A percentile compares a stretch with the other conserved stretches of the same genome.
Evolutionary conservation across 2,888 invertebrate genomes (phyloP).

Genomic region (Oligia latruncula): DNA sequence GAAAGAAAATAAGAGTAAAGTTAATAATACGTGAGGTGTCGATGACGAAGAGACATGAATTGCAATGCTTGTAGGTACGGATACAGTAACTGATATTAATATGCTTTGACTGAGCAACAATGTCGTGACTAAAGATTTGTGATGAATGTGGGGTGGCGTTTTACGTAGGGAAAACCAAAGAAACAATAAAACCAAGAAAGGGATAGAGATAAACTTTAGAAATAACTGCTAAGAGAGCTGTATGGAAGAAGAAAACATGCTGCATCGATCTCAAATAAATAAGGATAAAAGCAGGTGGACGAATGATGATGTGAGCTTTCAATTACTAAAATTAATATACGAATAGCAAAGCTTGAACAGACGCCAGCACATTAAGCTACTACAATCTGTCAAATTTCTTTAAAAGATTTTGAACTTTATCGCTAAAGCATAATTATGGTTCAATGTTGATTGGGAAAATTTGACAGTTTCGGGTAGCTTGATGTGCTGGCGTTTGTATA

Average conservation of each 20-base stretch:
- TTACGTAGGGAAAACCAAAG: neutral
- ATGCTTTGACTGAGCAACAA: neutral
- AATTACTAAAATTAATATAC: too few relatives aligned
- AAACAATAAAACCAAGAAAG: neutral
- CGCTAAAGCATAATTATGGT: too few relatives aligned
- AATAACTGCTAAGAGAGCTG: neutral
- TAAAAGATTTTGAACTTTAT: too few relatives aligned
- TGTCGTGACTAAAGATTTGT: too few relatives aligned
- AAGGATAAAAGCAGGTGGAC: too few relatives aligned
- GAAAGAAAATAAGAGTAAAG: constrained; percentile 57
- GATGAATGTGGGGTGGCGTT: neutral
- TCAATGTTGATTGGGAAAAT: too few relatives aligned
- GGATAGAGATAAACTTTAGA: neutral
- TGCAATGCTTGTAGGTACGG: neutral
- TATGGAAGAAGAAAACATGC: neutral
- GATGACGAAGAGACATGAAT: neutral
- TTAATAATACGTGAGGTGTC: neutral
- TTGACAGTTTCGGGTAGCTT: too few relatives aligned
- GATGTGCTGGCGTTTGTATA: too few relatives aligned
- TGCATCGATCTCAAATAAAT: neutral
- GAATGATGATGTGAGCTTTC: too few relatives aligned
- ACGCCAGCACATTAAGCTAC: too few relatives aligned
- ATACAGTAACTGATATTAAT: neutral
- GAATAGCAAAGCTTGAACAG: too few relatives aligned
- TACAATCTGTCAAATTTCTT: too few relatives aligned